These are phyloP conservation scores for Oryzias javanicus DNA, from an alignment of 2,113 vertebrate species.

Conservation along the genomic window DNA sequence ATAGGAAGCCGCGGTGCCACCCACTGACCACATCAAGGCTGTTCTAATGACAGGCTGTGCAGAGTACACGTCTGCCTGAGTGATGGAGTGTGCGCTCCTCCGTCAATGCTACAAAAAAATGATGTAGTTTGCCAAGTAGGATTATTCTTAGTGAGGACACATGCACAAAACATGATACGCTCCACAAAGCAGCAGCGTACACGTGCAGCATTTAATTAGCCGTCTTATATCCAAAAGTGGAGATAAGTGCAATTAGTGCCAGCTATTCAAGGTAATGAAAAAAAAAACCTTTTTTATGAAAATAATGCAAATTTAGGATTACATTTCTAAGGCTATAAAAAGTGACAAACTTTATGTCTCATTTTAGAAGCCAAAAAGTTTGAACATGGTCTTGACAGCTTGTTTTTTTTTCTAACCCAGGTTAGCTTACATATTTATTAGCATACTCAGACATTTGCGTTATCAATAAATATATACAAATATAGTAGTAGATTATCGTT, in stretches of 20 bases:
- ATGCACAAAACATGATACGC: constrained; percentile 25
- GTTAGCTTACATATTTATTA: too few relatives aligned
- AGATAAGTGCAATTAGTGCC: neutral
- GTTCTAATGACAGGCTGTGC: constrained; percentile 72
- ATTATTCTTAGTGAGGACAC: constrained; percentile 42
- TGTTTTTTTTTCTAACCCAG: too few relatives aligned
- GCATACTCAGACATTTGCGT: too few relatives aligned
- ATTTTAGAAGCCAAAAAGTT: too few relatives aligned
- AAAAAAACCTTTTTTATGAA: too few relatives aligned
- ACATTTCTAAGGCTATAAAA: too few relatives aligned
- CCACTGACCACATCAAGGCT: constrained; percentile 76
- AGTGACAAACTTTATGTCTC: too few relatives aligned
- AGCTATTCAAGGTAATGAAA: too few relatives aligned
- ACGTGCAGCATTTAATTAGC: constrained; percentile 28
- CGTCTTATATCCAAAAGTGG: neutral
- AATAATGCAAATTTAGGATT: too few relatives aligned
- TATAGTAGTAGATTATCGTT: too few relatives aligned
- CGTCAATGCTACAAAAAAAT: constrained; percentile 45
- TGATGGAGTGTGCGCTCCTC: constrained; percentile 34
- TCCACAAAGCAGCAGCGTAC: constrained; percentile 30
- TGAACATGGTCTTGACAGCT: too few relatives aligned
- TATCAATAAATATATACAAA: too few relatives aligned
- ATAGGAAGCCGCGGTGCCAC: constrained; percentile 72
- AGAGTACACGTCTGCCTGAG: constrained; percentile 53
- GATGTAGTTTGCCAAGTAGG: constrained; percentile 42